Conservation (phyloP, 2,888 invertebrate genomes). For the Callimorpha dominula region DNA sequence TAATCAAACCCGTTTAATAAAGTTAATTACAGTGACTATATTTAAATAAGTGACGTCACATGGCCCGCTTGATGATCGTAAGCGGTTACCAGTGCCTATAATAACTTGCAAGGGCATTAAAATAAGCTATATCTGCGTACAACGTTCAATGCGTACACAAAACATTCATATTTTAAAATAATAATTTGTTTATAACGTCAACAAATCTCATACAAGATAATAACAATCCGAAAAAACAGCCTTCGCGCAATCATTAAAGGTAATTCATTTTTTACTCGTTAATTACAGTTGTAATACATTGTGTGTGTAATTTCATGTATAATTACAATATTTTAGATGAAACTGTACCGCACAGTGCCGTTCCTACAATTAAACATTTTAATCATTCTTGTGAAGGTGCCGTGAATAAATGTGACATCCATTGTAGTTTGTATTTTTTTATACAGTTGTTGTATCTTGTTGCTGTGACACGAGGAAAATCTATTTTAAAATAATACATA, state of each 20-base stretch:
- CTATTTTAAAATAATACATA: neutral
- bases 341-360: constrained; percentile 83
- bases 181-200: constrained; percentile 16
- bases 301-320: constrained; percentile 63
- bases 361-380: constrained; percentile 86
- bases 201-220: constrained; percentile 14
- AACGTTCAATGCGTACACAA: neutral
- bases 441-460: neutral
- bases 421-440: constrained; percentile 16
- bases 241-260: constrained; percentile 33
- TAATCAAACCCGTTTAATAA: too few species aligned
- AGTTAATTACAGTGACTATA: too few species aligned
- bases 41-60: too few species aligned
- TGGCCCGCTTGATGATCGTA: neutral
- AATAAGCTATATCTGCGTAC: neutral
- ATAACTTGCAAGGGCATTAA: neutral
- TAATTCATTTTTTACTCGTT: constrained; percentile 62
- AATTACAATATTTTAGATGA: constrained; percentile 73
- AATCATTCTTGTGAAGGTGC: constrained; percentile 68
- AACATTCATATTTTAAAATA: neutral
- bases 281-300: constrained; percentile 67
- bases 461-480: neutral
- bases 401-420: constrained; percentile 26
- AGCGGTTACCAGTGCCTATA: neutral
- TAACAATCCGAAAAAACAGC: constrained; percentile 34